Conservation (phyloP, 1,140 invertebrate genomes). For the Subanguina moxae region DNA sequence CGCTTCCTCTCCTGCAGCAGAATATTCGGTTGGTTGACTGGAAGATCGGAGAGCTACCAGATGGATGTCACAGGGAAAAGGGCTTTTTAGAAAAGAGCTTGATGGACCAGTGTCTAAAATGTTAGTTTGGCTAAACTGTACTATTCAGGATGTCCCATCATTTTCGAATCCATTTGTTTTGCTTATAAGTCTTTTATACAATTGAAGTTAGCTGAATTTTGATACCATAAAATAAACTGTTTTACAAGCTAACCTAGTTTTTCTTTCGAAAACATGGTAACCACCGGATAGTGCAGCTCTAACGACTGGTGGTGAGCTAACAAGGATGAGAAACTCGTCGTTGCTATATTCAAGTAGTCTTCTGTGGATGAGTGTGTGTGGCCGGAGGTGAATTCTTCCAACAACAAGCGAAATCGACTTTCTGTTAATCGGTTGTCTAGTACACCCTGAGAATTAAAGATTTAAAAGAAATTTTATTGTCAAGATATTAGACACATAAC, state of each 20-base stretch:
- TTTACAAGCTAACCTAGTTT: too few species aligned
- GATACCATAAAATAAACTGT: too few species aligned
- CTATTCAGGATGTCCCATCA: too few species aligned
- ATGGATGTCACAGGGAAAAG: conserved; percentile 78
- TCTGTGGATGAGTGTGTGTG: too few species aligned
- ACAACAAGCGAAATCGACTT: conserved; percentile 74
- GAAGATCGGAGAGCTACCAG: conserved; percentile 74
- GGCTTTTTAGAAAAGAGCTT: conserved; percentile 65
- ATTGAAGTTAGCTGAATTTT: too few species aligned
- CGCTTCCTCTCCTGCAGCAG: not conserved
- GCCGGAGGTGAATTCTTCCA: conserved; percentile 65
- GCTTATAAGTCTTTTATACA: too few species aligned
- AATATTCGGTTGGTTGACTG: conserved; percentile 40
- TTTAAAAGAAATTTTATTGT: not conserved
- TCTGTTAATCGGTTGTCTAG: conserved; percentile 76
- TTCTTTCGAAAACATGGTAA: too few species aligned
- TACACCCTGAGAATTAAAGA: conserved; percentile 67
- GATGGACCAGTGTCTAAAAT: conserved; percentile 23
- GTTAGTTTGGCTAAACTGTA: not conserved
- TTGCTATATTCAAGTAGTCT: too few species aligned
- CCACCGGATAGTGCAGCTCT: too few species aligned
- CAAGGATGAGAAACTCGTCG: too few species aligned
- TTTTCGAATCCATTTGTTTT: too few species aligned
- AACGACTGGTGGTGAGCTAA: too few species aligned
- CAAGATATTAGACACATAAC: conserved; percentile 62